Conservation (phyloP, 2,888 invertebrate species). For the Ctenicera cuprea region DNA sequence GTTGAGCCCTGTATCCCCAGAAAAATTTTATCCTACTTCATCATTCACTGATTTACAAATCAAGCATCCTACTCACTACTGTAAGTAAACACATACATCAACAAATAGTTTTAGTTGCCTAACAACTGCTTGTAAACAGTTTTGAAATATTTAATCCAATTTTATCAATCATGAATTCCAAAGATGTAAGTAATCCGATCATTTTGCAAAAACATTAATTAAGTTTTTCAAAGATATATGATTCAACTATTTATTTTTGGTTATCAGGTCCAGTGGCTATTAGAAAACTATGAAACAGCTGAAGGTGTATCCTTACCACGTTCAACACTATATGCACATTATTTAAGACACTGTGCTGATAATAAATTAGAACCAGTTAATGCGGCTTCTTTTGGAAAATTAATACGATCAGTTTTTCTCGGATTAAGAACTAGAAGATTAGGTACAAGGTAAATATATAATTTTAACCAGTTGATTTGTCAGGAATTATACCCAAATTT, state of each 20-base stretch:
- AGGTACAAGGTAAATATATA: slow-evolving; percentile 85
- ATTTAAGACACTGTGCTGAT: slow-evolving; percentile 94
- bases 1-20: no score
- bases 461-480: neutral
- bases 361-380: slow-evolving; percentile 98
- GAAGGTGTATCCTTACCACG: slow-evolving; percentile 81
- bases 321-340: slow-evolving; percentile 97
- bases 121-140: neutral
- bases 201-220: neutral
- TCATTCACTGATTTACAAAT: no score
- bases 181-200: slow-evolving; percentile 56
- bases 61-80: no score
- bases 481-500: slow-evolving; percentile 49
- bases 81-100: no score
- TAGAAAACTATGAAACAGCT: slow-evolving; percentile 98
- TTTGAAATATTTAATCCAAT: neutral
- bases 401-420: slow-evolving; percentile 98
- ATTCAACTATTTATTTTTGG: slow-evolving; percentile 33
- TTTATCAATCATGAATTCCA: slow-evolving; percentile 61
- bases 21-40: no score
- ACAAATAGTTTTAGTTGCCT: neutral
- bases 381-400: slow-evolving; percentile 99
- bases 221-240: no score
- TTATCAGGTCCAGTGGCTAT: slow-evolving; percentile 90
- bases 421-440: slow-evolving; percentile 95